A percentile compares a stretch with the other conserved stretches of the same genome.
These are phyloP conservation scores for Tor tambroides DNA, from an alignment of 2,113 vertebrate genomes.

Conservation along the genomic window DNA sequence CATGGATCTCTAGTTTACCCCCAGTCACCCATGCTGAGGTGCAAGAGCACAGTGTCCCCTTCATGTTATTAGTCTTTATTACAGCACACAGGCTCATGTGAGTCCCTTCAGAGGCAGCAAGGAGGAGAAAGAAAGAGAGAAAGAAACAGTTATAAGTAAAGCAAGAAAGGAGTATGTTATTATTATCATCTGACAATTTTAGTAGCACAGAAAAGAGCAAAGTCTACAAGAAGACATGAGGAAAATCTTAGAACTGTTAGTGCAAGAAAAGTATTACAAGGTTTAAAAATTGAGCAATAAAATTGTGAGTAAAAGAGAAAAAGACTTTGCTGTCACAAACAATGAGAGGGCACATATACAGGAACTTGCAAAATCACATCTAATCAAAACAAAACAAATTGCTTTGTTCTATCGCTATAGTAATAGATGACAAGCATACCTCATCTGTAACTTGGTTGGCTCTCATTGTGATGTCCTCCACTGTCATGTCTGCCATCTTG, in stretches of 20 bases:
- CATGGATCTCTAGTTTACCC: conserved; percentile 56
- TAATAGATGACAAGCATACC: conserved; percentile 71
- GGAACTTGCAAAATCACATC: background rate
- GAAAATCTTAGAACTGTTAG: background rate
- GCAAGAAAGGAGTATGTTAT: background rate
- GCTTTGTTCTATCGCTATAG: background rate
- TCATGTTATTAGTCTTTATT: conserved; percentile 46
- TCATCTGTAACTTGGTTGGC: conserved; percentile 96
- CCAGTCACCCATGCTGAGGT: conserved; percentile 38
- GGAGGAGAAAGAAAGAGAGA: background rate
- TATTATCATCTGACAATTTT: background rate
- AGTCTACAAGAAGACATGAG: background rate
- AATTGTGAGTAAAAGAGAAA: background rate
- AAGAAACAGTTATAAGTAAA: background rate
- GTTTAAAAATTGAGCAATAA: background rate
- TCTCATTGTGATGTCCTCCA: conserved; percentile 86
- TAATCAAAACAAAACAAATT: background rate
- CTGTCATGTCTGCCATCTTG: conserved; percentile 87
- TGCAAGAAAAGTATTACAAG: background rate
- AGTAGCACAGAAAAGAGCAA: background rate
- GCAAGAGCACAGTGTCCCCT: conserved; percentile 38
- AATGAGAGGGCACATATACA: background rate
- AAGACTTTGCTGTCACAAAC: background rate
- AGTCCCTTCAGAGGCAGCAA: conserved; percentile 48
- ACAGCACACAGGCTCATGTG: conserved; percentile 48